Conservation (phyloP, 2,797 vertebrate genomes). For the Amblyraja radiata region DNA sequence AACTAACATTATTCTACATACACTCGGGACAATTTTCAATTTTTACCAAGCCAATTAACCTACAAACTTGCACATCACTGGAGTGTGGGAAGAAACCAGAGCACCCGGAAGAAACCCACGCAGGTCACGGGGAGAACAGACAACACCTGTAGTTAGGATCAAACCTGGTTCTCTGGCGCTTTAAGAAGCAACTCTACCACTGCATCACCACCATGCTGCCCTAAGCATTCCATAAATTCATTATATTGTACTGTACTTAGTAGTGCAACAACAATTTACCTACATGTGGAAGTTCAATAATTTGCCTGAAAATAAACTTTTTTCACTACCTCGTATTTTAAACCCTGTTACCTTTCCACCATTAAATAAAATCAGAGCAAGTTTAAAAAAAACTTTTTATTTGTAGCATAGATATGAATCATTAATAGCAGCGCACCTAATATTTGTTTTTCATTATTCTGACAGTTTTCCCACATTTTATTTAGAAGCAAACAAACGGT, state of each 20-base stretch:
- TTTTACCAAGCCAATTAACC: too few relatives aligned
- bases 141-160: too few relatives aligned
- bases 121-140: too few relatives aligned
- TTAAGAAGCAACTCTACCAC: too few relatives aligned
- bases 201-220: too few relatives aligned
- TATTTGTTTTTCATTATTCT: not conserved
- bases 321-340: not conserved
- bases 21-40: too few relatives aligned
- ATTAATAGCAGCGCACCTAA: not conserved
- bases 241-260: not conserved
- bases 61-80: too few relatives aligned
- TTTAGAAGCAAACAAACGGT: not conserved
- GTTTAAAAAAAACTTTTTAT: not conserved
- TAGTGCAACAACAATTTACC: not conserved
- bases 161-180: too few relatives aligned
- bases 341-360: not conserved
- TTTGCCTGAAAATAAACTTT: not conserved
- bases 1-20: too few relatives aligned
- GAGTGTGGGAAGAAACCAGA: too few relatives aligned
- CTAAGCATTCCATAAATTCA: not conserved
- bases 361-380: not conserved
- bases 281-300: not conserved
- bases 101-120: too few relatives aligned
- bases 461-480: not conserved
- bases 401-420: not conserved